Evolutionary conservation across 2,113 vertebrate species (phyloP).

Genomic region (Dryoscopus gambensis): DNA sequence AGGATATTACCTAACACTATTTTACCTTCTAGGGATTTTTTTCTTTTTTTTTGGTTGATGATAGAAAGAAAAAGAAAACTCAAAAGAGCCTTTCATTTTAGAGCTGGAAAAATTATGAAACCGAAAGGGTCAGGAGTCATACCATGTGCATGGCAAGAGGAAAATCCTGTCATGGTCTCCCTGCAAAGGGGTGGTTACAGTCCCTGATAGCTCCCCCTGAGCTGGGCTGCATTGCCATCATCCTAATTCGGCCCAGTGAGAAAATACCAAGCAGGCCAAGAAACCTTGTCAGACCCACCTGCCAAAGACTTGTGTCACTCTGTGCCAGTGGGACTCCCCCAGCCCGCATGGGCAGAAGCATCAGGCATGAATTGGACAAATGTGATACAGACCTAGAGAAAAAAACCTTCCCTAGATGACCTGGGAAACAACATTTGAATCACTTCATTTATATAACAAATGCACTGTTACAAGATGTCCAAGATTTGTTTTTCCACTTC

Average conservation of each 20-base stretch:
- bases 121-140: not conserved
- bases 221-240: not conserved
- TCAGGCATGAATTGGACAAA: not conserved
- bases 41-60: not conserved
- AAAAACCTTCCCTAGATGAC: not conserved
- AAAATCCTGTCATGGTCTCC: not conserved
- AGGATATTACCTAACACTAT: not conserved
- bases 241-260: not conserved
- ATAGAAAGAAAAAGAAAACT: not conserved
- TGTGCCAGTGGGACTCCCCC: not conserved
- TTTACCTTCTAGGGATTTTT: not conserved
- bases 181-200: not conserved
- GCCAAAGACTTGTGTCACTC: not conserved
- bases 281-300: not conserved
- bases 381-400: not conserved
- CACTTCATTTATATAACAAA: not conserved
- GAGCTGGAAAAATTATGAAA: not conserved
- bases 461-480: not conserved
- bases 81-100: not conserved
- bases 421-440: not conserved
- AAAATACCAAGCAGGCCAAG: not conserved
- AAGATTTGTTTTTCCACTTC: not conserved
- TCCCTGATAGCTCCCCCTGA: not conserved
- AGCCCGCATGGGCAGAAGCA: fast-evolving
- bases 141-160: not conserved